These are phyloP conservation scores for Zingel zingel DNA, from an alignment of 2,113 vertebrate species.

Conservation along the genomic window DNA sequence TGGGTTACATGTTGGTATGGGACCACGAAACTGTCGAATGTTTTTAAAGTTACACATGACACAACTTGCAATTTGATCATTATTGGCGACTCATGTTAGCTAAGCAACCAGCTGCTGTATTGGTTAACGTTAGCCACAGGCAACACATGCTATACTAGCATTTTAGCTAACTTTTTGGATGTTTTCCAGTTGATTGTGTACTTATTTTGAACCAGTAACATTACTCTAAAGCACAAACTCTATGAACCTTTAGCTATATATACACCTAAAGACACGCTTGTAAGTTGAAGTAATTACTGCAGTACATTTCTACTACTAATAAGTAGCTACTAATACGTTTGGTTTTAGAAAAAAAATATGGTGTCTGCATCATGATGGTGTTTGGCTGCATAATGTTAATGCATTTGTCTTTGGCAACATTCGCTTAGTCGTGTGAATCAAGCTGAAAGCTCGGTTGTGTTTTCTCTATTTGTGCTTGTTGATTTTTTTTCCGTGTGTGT, in stretches of 20 bases:
- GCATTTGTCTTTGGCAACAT: constrained; percentile 33
- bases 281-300: not conserved
- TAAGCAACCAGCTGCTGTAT: constrained; percentile 47
- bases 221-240: not conserved
- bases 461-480: constrained; percentile 44
- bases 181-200: constrained; percentile 66
- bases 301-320: not conserved
- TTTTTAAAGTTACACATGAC: not conserved
- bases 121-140: constrained; percentile 47
- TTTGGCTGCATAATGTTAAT: constrained; percentile 47
- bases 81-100: constrained; percentile 44
- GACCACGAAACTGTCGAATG: constrained; percentile 28
- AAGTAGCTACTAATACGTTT: not conserved
- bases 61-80: constrained; percentile 26
- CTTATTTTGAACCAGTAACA: constrained; percentile 36
- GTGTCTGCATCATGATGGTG: constrained; percentile 23
- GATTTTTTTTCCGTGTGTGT: not conserved
- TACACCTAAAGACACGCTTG: not conserved
- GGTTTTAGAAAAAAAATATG: not conserved
- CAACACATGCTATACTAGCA: constrained; percentile 67
- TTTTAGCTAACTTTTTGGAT: constrained; percentile 71
- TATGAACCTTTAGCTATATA: not conserved
- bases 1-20: not conserved
- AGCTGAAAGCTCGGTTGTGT: constrained; percentile 38
- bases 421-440: constrained; percentile 47